Conservation (phyloP, 2,888 invertebrate species). For the Cryptosula pallasiana region DNA sequence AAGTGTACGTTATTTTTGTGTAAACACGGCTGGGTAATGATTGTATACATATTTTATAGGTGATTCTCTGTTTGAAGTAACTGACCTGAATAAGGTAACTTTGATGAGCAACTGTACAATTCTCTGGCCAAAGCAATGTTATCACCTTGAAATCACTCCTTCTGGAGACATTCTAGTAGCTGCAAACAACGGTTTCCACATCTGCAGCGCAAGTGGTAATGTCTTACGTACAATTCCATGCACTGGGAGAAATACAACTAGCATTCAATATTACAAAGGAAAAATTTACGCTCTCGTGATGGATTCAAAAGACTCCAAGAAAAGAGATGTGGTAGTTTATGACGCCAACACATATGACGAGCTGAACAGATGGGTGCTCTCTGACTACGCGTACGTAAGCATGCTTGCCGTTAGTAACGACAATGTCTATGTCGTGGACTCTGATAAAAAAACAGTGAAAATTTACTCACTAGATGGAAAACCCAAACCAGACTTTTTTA, state of each 20-base stretch:
- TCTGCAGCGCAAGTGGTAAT: not conserved
- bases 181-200: not conserved
- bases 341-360: not conserved
- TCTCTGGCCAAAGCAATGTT: not conserved
- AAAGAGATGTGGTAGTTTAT: not conserved
- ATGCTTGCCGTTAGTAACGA: constrained; percentile 21
- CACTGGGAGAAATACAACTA: not conserved
- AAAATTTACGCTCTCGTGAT: constrained; percentile 11
- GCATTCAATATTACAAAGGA: constrained; percentile 22
- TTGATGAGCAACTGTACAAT: not conserved
- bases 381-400: constrained; percentile 8
- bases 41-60: not conserved
- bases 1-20: too few species aligned
- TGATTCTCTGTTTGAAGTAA: not conserved
- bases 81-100: not conserved
- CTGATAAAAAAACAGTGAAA: constrained; percentile 4
- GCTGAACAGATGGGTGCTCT: not conserved
- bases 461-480: not conserved
- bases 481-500: not conserved
- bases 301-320: not conserved
- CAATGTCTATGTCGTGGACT: constrained; percentile 6
- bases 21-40: too few species aligned
- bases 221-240: not conserved
- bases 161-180: not conserved
- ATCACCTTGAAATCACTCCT: constrained; percentile 19